These are phyloP conservation scores for Rhizoglyphus robini DNA, from an alignment of 1,140 invertebrate genomes.

Conservation along the genomic window DNA sequence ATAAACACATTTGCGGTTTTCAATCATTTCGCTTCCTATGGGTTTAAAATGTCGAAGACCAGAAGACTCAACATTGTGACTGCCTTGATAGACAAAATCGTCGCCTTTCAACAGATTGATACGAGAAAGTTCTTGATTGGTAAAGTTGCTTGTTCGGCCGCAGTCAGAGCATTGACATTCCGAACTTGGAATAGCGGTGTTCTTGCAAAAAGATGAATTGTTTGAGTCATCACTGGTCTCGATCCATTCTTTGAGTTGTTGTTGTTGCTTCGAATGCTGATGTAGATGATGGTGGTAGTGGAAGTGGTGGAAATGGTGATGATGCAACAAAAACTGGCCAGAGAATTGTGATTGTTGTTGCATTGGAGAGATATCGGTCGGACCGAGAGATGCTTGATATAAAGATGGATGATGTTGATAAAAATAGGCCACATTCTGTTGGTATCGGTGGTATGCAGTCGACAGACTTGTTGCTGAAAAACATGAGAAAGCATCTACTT, in stretches of 20 bases:
- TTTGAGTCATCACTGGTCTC: background rate
- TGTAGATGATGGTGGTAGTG: conserved; percentile 16
- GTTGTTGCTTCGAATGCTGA: conserved; percentile 11
- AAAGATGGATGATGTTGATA: background rate
- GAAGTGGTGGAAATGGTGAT: background rate
- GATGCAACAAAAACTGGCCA: background rate
- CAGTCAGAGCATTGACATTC: too few species aligned
- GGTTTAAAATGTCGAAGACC: background rate
- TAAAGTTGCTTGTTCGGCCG: too few species aligned
- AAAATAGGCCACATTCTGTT: conserved; percentile 8
- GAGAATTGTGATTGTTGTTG: background rate
- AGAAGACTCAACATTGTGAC: background rate
- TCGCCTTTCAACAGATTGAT: background rate
- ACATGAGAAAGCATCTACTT: background rate
- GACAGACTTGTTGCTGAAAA: conserved; percentile 6
- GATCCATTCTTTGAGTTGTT: conserved; percentile 24
- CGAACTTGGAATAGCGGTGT: too few species aligned
- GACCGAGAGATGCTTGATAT: background rate
- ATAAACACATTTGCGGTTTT: background rate
- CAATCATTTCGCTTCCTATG: background rate
- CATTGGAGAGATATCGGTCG: background rate
- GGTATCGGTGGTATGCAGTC: background rate
- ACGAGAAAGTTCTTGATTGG: too few species aligned
- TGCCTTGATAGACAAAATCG: background rate
- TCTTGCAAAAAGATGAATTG: background rate